Evolutionary conservation across 2,113 vertebrate genomes (phyloP).

Genomic region (Leptosomus discolor): DNA sequence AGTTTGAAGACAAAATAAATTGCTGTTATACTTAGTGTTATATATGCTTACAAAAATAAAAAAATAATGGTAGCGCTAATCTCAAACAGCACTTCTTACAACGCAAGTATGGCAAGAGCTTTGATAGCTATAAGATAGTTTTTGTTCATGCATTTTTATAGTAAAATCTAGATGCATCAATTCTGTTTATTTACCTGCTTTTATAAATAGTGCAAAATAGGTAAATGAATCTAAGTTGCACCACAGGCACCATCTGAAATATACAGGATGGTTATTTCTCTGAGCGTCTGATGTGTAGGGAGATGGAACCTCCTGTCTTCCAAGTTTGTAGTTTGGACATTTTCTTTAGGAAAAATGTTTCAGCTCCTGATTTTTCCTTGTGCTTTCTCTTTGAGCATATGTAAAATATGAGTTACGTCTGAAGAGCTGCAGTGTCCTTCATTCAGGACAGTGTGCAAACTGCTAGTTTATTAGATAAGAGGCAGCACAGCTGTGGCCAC

Average conservation of each 20-base stretch:
- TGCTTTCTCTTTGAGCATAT: background rate
- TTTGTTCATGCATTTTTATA: background rate
- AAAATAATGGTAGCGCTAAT: background rate
- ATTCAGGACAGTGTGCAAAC: accelerated
- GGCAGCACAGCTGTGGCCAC: background rate
- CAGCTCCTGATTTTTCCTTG: background rate
- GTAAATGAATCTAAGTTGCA: background rate
- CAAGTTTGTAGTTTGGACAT: background rate
- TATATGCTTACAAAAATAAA: background rate
- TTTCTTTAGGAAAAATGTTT: background rate
- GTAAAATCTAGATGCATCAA: background rate
- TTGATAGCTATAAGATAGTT: accelerated
- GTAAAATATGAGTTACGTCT: background rate
- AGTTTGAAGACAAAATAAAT: background rate
- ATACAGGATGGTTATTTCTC: background rate
- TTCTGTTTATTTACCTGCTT: background rate
- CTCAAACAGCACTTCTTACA: background rate
- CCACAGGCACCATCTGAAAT: background rate
- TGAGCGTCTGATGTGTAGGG: background rate
- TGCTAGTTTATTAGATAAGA: background rate
- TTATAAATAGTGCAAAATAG: background rate
- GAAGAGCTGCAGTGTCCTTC: background rate
- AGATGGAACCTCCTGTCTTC: background rate
- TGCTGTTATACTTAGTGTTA: background rate
- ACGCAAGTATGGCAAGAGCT: background rate